phyloP scores from a whole-genome alignment of 2,113 vertebrate species.

The Tretioscincus oriximinensis region DNA sequence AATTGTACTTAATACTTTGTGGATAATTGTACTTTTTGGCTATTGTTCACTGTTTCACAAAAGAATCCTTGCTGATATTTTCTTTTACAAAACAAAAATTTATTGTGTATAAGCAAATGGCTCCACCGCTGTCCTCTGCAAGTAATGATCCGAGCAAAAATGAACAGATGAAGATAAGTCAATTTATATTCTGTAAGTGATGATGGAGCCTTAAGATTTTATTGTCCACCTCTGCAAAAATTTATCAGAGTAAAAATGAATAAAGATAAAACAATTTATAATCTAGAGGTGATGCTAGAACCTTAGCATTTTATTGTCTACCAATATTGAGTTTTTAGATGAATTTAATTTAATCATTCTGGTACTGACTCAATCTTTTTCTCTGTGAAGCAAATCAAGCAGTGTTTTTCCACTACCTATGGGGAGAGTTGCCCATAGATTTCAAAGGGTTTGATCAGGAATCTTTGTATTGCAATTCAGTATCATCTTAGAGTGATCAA shows the following conservation, averaged over 20 bases:
- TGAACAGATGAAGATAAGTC: slow-evolving; percentile 51
- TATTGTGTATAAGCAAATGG: slow-evolving; percentile 51
- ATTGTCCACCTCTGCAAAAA: slow-evolving; percentile 48
- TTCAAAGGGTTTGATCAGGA: slow-evolving; percentile 1
- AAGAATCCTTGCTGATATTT: slow-evolving; percentile 56
- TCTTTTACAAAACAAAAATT: slow-evolving; percentile 40
- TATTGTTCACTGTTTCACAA: slow-evolving; percentile 41
- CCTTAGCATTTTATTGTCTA: slow-evolving; percentile 48
- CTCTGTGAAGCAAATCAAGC: neutral
- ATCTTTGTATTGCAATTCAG: neutral
- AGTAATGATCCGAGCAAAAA: slow-evolving; percentile 56
- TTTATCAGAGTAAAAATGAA: slow-evolving; percentile 56
- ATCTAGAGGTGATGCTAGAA: slow-evolving; percentile 36
- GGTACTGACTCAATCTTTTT: slow-evolving; percentile 53
- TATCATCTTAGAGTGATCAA: neutral
- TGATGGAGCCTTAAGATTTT: slow-evolving; percentile 39
- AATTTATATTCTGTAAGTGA: slow-evolving; percentile 49
- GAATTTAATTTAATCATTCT: slow-evolving; percentile 4
- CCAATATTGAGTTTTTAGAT: slow-evolving; percentile 28
- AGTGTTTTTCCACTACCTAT: neutral
- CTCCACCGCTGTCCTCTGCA: slow-evolving; percentile 53
- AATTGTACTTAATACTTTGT: slow-evolving; percentile 39
- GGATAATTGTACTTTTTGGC: slow-evolving; percentile 42
- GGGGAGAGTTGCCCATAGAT: neutral
- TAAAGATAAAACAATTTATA: slow-evolving; percentile 53